Base-by-base conservation (phyloP, 2,888 invertebrate genomes). In the Achlya flavicornis region DNA sequence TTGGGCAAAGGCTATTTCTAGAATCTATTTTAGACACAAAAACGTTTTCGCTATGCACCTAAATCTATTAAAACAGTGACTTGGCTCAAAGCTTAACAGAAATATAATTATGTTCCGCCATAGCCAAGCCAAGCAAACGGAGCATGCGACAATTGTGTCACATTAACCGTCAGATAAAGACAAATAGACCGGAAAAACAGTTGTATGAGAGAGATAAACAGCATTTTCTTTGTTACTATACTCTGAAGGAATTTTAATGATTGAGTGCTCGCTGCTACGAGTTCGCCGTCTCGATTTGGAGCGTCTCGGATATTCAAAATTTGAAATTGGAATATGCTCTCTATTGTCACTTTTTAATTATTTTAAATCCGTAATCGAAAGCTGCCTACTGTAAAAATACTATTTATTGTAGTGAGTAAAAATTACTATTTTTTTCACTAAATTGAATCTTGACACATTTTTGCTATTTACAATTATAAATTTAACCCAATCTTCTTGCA, bases 101-200 rank as follows among this genome's bases (percentile, higher is more conserved):
- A 79, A 79, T 74, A 81, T 81, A 83, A 80, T 80, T 80, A 80
- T 79, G 68, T 73, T 68, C 71, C 75, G 68, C 72, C 75, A 76
- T 75, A 76, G 74, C 77, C 75, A 78, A 81, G 86, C 87, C 87
- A 87, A 84, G 83, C 81, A 88, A 93, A 91, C 92, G 85, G 91
- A 88, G 88, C 91, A 86, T 91, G 87, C 88, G 86, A 87, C 87
- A 85, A 89, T 90, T 84, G 85, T 88, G 91, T 91, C 92, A 91
- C 91, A 91, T 92, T 92, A 91, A 80, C 79, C 83, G 88, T 83
- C 85, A 90, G 91, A 92, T 88, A 91, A 88, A 90, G 92, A 92
- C 91, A 92, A 92, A 92, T 92, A 92, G 90, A 91, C 87, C 89
- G 89, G 91, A 91, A 92, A 92, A 91, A 90, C 88, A 80, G 83